phyloP scores from a whole-genome alignment of 2,888 invertebrate species.

The Catocala nupta region DNA sequence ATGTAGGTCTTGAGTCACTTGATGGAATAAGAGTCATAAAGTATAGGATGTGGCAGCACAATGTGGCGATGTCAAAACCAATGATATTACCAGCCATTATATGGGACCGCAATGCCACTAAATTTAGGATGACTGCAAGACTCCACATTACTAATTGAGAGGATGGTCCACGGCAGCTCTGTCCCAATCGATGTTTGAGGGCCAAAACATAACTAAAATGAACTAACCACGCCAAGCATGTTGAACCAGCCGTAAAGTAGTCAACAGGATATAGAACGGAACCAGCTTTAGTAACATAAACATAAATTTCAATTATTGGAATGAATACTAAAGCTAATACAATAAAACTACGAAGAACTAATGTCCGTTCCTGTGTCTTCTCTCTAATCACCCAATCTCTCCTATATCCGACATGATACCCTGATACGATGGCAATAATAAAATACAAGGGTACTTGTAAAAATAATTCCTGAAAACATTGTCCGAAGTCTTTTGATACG shows the following conservation, averaged over 20 bases:
- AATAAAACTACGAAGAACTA: constrained; percentile 89
- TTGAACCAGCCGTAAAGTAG: constrained; percentile 90
- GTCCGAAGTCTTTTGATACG: constrained; percentile 91
- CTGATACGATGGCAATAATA: constrained; percentile 92
- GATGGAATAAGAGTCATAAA: constrained; percentile 91
- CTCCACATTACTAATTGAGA: constrained; percentile 90
- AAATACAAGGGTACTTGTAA: constrained; percentile 92
- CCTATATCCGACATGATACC: constrained; percentile 92
- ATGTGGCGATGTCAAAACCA: constrained; percentile 88
- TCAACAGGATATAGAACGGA: constrained; percentile 89
- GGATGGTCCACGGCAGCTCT: constrained; percentile 92
- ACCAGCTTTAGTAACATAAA: constrained; percentile 84
- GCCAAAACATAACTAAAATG: constrained; percentile 93
- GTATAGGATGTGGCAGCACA: constrained; percentile 90
- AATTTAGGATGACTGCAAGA: constrained; percentile 89
- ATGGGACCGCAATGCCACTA: constrained; percentile 90
- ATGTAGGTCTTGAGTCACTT: constrained; percentile 80
- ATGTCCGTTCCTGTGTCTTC: constrained; percentile 87
- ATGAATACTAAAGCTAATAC: constrained; percentile 89
- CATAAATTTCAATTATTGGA: constrained; percentile 90
- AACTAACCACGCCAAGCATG: constrained; percentile 93
- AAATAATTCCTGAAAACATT: constrained; percentile 95
- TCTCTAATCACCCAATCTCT: constrained; percentile 89
- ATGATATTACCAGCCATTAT: constrained; percentile 82
- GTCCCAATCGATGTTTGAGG: constrained; percentile 88